A percentile compares a stretch with the other conserved stretches of the same genome.
phyloP scores from a whole-genome alignment of 2,888 invertebrate species.

The Ormia ochracea region DNA sequence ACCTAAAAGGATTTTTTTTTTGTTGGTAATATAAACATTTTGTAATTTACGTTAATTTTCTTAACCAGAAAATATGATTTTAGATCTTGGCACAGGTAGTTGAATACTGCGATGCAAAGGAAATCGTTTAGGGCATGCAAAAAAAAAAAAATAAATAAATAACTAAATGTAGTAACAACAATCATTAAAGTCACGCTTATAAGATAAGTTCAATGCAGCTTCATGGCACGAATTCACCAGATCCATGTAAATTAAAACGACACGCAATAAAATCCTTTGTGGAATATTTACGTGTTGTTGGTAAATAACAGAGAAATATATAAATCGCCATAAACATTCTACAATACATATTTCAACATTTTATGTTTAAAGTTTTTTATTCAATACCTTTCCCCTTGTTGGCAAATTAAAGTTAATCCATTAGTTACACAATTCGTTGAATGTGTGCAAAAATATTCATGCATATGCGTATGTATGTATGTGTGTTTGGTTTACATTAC shows the following conservation, averaged over 20 bases:
- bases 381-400: not conserved
- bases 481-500: no score
- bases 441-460: not conserved
- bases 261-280: constrained; percentile 33
- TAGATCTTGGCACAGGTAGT: no score
- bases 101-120: no score
- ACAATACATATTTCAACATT: constrained; percentile 11
- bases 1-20: no score
- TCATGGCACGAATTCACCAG: not conserved
- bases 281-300: constrained; percentile 16
- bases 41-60: no score
- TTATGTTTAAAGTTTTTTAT: constrained; percentile 17
- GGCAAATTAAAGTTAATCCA: constrained; percentile 38
- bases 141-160: no score
- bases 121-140: no score
- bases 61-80: no score
- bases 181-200: no score
- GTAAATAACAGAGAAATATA: constrained; percentile 8
- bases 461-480: not conserved
- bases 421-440: constrained; percentile 23
- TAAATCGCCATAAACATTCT: constrained; percentile 11
- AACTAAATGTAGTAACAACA: no score
- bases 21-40: no score
- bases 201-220: no score
- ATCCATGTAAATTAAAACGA: not conserved